These are phyloP conservation scores for Bufo bufo DNA, from an alignment of 2,113 vertebrate species.

Conservation along the genomic window DNA sequence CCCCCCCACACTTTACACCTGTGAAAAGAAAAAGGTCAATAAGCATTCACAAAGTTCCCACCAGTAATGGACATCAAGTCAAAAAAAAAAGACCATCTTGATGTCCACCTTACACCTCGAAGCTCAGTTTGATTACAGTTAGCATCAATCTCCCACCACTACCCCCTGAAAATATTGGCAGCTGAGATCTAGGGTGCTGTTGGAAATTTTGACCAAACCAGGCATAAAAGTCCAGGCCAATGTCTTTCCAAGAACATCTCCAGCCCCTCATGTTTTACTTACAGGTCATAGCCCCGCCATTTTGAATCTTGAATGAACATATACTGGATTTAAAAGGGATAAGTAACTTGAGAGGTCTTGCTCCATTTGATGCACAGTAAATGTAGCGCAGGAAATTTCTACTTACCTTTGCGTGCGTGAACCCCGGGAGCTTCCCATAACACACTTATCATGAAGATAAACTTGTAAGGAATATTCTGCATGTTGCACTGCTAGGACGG, in stretches of 20 bases:
- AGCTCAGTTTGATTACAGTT: too few relatives aligned
- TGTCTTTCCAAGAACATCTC: background rate
- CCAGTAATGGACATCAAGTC: background rate
- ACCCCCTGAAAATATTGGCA: background rate
- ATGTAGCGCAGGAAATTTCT: background rate
- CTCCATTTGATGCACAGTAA: background rate
- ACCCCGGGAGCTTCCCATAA: constrained; percentile 71
- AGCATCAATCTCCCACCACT: too few relatives aligned
- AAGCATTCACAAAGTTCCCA: background rate
- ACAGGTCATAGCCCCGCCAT: background rate
- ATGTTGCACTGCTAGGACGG: constrained; percentile 22
- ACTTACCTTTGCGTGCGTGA: constrained; percentile 85
- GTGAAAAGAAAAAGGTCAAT: background rate
- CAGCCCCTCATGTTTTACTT: background rate
- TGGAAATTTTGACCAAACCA: background rate
- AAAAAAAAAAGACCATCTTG: background rate
- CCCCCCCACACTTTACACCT: constrained; percentile 96
- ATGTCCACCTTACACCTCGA: too few relatives aligned
- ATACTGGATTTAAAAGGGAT: background rate
- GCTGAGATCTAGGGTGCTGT: background rate
- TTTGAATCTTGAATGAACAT: background rate
- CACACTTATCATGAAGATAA: constrained; percentile 72
- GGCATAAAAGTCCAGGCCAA: background rate
- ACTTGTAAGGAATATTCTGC: constrained; percentile 66
- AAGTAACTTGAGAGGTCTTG: background rate